phyloP scores from a whole-genome alignment of 2,888 invertebrate species.

The Thereva nobilitata region DNA sequence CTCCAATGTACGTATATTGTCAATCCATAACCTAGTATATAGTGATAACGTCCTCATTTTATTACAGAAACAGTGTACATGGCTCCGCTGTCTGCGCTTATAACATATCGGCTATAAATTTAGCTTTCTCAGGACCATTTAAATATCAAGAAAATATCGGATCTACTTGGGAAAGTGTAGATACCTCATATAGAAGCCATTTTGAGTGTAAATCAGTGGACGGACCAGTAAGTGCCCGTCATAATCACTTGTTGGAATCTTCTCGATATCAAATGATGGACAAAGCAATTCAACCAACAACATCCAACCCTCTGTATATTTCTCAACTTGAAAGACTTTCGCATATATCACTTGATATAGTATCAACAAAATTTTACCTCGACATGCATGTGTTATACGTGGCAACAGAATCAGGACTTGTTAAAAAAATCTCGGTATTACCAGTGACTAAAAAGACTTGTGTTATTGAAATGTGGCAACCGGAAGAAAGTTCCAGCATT shows the following conservation, averaged over 20 bases:
- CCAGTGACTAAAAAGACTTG: conserved; percentile 75
- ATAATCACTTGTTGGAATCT: conserved; percentile 65
- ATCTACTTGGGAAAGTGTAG: conserved; percentile 76
- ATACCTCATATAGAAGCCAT: conserved; percentile 63
- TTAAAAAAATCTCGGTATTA: conserved; percentile 80
- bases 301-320: conserved; percentile 69
- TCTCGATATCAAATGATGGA: conserved; percentile 87
- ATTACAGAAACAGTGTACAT: conserved; percentile 76
- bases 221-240: conserved; percentile 50
- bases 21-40: not conserved
- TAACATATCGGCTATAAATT: conserved; percentile 78
- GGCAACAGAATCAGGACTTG: conserved; percentile 72
- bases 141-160: conserved; percentile 78
- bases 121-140: conserved; percentile 83
- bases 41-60: not conserved
- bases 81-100: conserved; percentile 93
- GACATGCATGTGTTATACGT: conserved; percentile 80
- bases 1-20: conserved; percentile 65
- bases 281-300: conserved; percentile 76
- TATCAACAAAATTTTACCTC: conserved; percentile 71
- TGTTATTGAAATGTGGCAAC: conserved; percentile 82
- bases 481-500: conserved; percentile 61
- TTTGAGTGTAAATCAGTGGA: conserved; percentile 64
- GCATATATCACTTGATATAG: conserved; percentile 80
- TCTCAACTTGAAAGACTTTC: conserved; percentile 73